phyloP scores from a whole-genome alignment of 2,113 vertebrate species.

The Hydrochoerus hydrochaeris region DNA sequence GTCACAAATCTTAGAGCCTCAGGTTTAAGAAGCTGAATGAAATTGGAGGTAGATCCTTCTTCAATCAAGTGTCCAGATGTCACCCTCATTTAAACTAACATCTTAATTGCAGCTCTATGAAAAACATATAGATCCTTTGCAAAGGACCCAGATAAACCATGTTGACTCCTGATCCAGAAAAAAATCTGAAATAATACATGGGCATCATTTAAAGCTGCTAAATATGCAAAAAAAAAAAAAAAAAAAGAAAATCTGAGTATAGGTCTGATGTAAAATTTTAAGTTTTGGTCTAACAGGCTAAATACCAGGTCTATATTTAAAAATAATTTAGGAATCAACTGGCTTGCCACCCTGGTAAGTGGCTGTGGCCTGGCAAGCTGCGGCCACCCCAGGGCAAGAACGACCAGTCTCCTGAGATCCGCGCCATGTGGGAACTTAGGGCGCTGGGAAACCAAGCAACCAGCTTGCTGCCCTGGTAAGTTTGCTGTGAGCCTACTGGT shows the following conservation, averaged over 20 bases:
- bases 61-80: background rate
- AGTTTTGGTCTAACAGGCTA: constrained; percentile 37
- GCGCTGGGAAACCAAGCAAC: too few species aligned
- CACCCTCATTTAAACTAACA: background rate
- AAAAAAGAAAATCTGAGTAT: constrained; percentile 34
- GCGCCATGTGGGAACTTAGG: too few species aligned
- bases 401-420: too few species aligned
- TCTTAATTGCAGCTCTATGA: background rate
- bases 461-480: too few species aligned
- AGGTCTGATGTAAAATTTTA: constrained; percentile 17
- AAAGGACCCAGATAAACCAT: background rate
- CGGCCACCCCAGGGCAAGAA: too few species aligned
- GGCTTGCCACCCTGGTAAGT: too few species aligned
- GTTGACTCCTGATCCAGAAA: background rate
- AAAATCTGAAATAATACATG: background rate
- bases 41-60: background rate
- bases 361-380: too few species aligned
- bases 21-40: background rate
- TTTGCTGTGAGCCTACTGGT: too few species aligned
- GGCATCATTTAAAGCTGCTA: background rate
- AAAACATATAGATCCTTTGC: background rate
- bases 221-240: constrained; percentile 23
- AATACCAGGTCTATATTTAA: constrained; percentile 5
- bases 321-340: constrained; percentile 51
- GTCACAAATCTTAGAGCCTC: background rate